Evolutionary conservation across 2,113 vertebrate genomes (phyloP), one percentile per base, ranked within the genome.

Genomic region (Emydura subglobosa): DNA sequence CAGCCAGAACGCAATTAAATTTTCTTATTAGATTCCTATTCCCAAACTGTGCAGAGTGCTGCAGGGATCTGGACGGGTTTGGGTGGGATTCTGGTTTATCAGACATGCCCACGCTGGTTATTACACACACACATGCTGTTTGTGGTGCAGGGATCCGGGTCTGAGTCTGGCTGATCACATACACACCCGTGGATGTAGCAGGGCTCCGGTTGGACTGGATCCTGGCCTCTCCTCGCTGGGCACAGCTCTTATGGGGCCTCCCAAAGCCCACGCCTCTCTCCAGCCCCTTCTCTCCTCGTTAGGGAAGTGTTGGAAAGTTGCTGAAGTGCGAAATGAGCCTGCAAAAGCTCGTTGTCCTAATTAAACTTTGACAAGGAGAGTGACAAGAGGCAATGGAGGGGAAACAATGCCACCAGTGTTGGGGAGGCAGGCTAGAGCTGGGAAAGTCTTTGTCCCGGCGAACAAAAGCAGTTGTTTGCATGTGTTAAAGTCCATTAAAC

Each of bases 351-450:
- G 94, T 98, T 98, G 99, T 99, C 99, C 99, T 99, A 98, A 99
- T 99, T 99, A 99, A 99, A 99, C 99, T 98, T 98, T 98, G 97
- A 99, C 99, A 99, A 98, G 98, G 98, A 98, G 98, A 98, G 98
- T 99, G 99, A 99, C 98, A 98, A 99, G 99, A 99, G 97, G 99
- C 98, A 98, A 98, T 94, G 95, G 98, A 98, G 99, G 98, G 99
- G 99, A 99, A 99, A 99, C 98, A 98, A 99, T 98, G 98, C 97
- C 97, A 97, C 97, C 97, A 98, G 98, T 99, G 99, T 99, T 97
- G 96, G 97, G 97, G 98, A 98, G 98, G 88, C 86, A 98, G 98
- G 97, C 98, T 97, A 90, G 97, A 98, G 96, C 96, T 93, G 97
- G 96, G 95, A 97, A 98, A 98, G 97, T 98, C 97, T 99, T 99